Evolutionary conservation across 2,113 vertebrate genomes (phyloP).

Genomic region (Leuciscus idus): DNA sequence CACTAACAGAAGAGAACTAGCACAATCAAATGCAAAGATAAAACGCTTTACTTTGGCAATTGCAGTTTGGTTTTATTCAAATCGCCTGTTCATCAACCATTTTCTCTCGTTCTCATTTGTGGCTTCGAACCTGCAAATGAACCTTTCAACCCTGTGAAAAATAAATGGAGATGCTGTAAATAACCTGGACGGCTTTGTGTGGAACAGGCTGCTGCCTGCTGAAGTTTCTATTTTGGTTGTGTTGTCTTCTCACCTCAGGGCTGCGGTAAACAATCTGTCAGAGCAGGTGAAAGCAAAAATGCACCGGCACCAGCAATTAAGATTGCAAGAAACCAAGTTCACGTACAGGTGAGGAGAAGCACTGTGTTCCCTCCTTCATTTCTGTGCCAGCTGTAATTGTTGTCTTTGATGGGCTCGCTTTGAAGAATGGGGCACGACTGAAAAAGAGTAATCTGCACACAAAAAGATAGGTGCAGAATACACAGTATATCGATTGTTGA

Average conservation of each 20-base stretch:
- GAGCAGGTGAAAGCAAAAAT: constrained; percentile 61
- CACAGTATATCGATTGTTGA: background rate
- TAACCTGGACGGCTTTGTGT: constrained; percentile 48
- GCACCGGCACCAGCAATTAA: constrained; percentile 56
- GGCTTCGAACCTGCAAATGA: constrained; percentile 34
- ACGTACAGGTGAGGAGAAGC: constrained; percentile 59
- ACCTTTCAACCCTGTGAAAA: constrained; percentile 58
- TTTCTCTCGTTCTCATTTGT: background rate
- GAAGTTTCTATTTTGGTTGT: constrained; percentile 64
- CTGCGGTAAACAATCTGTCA: constrained; percentile 57
- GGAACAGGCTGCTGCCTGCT: constrained; percentile 56
- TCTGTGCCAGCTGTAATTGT: constrained; percentile 32
- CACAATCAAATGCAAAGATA: constrained; percentile 33
- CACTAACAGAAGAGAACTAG: constrained; percentile 42
- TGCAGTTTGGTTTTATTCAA: constrained; percentile 55
- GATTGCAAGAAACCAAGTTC: constrained; percentile 53
- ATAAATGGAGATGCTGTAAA: constrained; percentile 39
- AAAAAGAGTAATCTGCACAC: background rate
- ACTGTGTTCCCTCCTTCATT: constrained; percentile 37
- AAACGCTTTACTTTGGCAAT: constrained; percentile 43
- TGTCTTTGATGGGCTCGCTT: constrained; percentile 18
- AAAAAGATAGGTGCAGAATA: background rate
- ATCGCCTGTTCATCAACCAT: constrained; percentile 32
- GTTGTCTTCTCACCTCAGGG: constrained; percentile 59
- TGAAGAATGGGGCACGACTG: constrained; percentile 29